Evolutionary conservation across 2,888 invertebrate species (phyloP).

Genomic region (Polydesmus complanatus): DNA sequence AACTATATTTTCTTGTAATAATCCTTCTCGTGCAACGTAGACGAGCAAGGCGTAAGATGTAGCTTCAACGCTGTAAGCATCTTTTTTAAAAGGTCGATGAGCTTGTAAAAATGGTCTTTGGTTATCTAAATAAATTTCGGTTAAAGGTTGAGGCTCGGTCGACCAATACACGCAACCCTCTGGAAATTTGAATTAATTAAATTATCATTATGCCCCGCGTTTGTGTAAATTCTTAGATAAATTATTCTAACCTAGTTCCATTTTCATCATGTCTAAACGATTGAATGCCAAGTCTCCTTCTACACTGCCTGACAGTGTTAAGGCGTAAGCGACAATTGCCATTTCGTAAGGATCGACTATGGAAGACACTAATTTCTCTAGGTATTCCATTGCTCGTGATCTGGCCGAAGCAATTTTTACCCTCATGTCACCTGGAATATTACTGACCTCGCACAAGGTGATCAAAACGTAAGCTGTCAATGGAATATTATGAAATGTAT

Average conservation of each 20-base stretch:
- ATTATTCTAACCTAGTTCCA: constrained; percentile 25
- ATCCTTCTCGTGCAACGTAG: constrained; percentile 26
- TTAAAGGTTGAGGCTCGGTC: constrained; percentile 7
- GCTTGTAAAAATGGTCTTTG: constrained; percentile 34
- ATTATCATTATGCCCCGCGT: background rate
- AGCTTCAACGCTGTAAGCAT: constrained; percentile 35
- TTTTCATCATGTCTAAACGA: constrained; percentile 25
- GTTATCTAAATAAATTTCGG: constrained; percentile 30
- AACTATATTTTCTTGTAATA: constrained; percentile 26
- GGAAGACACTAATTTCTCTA: constrained; percentile 29
- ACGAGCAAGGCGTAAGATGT: constrained; percentile 37
- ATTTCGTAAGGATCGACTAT: constrained; percentile 36
- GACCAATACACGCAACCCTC: constrained; percentile 36
- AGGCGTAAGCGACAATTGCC: constrained; percentile 38
- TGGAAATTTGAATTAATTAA: constrained; percentile 19
- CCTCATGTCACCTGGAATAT: constrained; percentile 30
- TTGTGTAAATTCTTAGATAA: background rate
- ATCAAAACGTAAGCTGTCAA: constrained; percentile 42
- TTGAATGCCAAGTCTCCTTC: constrained; percentile 32
- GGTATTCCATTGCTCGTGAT: constrained; percentile 26
- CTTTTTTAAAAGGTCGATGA: constrained; percentile 33
- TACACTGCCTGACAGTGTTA: constrained; percentile 32
- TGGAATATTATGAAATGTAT: constrained; percentile 27
- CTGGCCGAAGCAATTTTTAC: constrained; percentile 27
- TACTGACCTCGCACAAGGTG: constrained; percentile 31